Evolutionary conservation across 2,113 vertebrate species (phyloP), one percentile per base, ranked within the genome.

Genomic region (Scomber scombrus): DNA sequence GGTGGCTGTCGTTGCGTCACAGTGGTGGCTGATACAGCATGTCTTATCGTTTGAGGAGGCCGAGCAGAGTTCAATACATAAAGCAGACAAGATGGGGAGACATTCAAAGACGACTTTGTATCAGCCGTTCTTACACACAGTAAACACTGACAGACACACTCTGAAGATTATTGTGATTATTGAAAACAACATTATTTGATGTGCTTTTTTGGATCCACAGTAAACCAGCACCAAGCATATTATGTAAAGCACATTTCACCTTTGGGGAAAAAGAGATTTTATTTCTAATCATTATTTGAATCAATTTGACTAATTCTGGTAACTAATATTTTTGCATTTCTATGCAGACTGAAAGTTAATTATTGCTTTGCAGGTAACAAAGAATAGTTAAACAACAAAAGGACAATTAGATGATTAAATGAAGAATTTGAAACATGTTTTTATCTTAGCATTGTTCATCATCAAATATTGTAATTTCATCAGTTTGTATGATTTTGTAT

Each of bases 11-110:
- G 52, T 26, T 55, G 43, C 58, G 67, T 80, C 72, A 76, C 54
- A 74, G 34, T 54, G 60, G 26, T 75, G 60, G 71, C 29, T 75
- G 70, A 75, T 82, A 56, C 34, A 40, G 34, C 34, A 40, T 82
- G 67, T 72, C 13, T 21, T 14, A 16, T 26, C 69, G 45, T 26
- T 49, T 57, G 51, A 45, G 45, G 57, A 67, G 55, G n/a, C 56
- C 26, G 46, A 75, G 56, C 21, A 13, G 14, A 52, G 62, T 45
- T 52, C 23, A 46, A 60, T 3, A 21, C 51, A 18, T n/a, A 65
- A 46, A 75, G 26, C 66, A 68, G 13, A 45, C 52, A 40, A 46
- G 40, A 68, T 16, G 6, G 73, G 12, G 40, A 43, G 15, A n/a
- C 16, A 7, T 63, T 67, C 45, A 51, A 46, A 57, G 21, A 76